Percentiles rank a stretch among this genome's conserved stretches.
These are phyloP conservation scores for Heliconius aoede DNA, from an alignment of 2,888 invertebrate species.

Conservation along the genomic window DNA sequence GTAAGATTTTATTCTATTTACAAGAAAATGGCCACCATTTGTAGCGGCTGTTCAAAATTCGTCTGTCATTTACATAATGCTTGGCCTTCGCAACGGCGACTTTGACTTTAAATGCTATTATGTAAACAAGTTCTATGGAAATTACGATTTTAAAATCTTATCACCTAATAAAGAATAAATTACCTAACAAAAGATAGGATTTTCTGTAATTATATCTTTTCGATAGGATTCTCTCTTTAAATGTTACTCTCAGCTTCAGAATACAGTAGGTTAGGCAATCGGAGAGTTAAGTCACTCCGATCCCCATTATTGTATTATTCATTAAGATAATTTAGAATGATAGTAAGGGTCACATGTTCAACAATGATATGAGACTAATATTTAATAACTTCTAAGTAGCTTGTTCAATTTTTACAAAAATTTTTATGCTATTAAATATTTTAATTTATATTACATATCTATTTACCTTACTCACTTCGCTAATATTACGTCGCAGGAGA, in stretches of 20 bases:
- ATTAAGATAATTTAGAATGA: not conserved
- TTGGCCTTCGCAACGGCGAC: constrained; percentile 21
- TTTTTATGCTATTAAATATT: no score
- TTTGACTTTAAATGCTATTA: constrained; percentile 15
- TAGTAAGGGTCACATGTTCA: not conserved
- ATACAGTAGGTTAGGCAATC: no score
- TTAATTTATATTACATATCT: no score
- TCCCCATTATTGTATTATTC: not conserved
- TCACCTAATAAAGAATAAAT: constrained; percentile 8
- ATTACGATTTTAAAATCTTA: constrained; percentile 19
- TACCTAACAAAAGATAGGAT: not conserved
- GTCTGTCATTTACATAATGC: constrained; percentile 27
- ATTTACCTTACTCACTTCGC: no score
- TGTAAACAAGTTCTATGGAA: constrained; percentile 16
- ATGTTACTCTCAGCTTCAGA: not conserved
- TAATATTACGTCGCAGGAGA: no score
- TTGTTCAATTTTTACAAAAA: no score
- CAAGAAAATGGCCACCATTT: constrained; percentile 23
- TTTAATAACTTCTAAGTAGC: not conserved
- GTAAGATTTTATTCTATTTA: constrained; percentile 17
- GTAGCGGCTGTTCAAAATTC: constrained; percentile 25
- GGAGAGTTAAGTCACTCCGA: no score
- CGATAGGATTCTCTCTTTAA: no score
- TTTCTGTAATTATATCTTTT: not conserved
- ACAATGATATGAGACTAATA: not conserved